Evolutionary conservation across 2,113 vertebrate species (phyloP).

Genomic region (Phalacrocorax pelagicus): DNA sequence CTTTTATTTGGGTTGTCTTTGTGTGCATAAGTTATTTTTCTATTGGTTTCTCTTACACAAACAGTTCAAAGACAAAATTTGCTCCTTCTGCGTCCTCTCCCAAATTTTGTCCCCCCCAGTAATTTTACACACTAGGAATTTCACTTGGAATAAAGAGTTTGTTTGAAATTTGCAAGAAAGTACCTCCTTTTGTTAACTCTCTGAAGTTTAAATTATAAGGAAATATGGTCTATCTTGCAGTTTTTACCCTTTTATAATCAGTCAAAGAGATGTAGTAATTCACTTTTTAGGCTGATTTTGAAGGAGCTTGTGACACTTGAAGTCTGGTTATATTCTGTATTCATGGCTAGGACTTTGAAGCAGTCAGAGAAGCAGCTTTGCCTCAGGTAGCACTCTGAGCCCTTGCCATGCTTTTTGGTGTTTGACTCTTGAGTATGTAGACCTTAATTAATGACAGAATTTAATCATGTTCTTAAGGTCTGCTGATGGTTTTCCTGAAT

Average conservation of each 20-base stretch:
- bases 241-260: background rate
- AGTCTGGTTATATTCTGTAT: background rate
- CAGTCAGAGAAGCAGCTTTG: background rate
- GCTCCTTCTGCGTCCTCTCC: background rate
- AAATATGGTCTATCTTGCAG: background rate
- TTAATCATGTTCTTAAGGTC: background rate
- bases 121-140: background rate
- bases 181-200: background rate
- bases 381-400: background rate
- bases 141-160: background rate
- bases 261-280: background rate
- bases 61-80: background rate
- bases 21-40: background rate
- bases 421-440: background rate
- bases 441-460: background rate
- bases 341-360: background rate
- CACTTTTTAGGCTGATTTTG: background rate
- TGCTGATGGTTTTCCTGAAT: background rate
- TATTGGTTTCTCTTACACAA: background rate
- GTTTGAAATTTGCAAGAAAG: background rate
- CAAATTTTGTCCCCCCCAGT: background rate
- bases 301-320: background rate
- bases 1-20: background rate
- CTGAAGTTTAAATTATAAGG: background rate
- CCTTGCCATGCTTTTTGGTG: background rate